Base-by-base conservation (phyloP, 2,797 vertebrate genomes). In the Gymnothorax javanicus region DNA sequence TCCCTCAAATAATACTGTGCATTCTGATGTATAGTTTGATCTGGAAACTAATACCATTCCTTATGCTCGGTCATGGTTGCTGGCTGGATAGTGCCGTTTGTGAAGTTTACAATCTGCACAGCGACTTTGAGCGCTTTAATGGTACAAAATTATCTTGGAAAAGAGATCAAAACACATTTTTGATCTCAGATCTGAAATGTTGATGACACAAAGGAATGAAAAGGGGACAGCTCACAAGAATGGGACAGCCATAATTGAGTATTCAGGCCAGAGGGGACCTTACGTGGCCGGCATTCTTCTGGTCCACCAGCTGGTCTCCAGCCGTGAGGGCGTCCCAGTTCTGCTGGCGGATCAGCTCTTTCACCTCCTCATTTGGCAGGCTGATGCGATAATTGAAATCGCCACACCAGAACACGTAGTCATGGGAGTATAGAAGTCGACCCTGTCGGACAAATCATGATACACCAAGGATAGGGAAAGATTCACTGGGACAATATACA, bases 401-500 rank as follows among this genome's bases (percentile, higher is more conserved):
- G 25, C 98, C 99, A 84, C 98, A 99, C 98, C 99, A 99, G 93
- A 99, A 99, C 20, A 99, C 96, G 54, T 99, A 99, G 93, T 99
- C 99, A 83, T 99, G 99, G 2, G 98, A 99, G 93, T 98, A 97
- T 0, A 99, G 95, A 94, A 99, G 95, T 87, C 98, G 97, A 86
- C 99, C 99, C 98, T 99, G 77, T 91, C 87, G 52, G 82, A 27
- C 54, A 54, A 12, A 75, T 57, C 11, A 54, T 17, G 15, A 17
- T 23, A 56, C 15, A 33, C 77, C 50, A 1, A 23, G 77, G 59
- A 82, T 4, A 12, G 33, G 75, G 0, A 33, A 67, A 1, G 23
- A 25, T 12, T 83, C 12, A 43, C 33, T 73, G 12, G 33, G 33
- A 43, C 33, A 43, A 43, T 43, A 43, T 43, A n/a, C n/a, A n/a